phyloP scores from a whole-genome alignment of 1,140 invertebrate genomes.

The Phymastichus coffea region DNA sequence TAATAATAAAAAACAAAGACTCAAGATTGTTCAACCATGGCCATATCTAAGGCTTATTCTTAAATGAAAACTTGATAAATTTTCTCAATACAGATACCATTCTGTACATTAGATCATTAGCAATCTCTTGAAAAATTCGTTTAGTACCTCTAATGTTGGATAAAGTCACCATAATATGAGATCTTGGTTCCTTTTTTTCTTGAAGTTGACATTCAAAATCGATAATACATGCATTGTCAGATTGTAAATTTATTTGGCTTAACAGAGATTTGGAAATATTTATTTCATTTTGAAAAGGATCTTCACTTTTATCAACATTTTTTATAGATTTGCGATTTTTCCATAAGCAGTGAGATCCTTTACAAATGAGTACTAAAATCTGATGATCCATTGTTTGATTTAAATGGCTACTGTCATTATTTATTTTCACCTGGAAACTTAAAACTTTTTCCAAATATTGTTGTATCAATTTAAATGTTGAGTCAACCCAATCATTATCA shows the following conservation, averaged over 20 bases:
- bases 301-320: slow-evolving; percentile 18
- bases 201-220: neutral
- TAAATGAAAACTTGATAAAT: no score
- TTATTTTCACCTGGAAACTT: slow-evolving; percentile 34
- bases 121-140: neutral
- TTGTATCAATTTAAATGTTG: slow-evolving; percentile 31
- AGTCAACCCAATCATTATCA: slow-evolving; percentile 32
- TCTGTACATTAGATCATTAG: neutral
- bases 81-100: no score
- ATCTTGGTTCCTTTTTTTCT: neutral
- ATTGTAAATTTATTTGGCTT: neutral
- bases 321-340: slow-evolving; percentile 32
- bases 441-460: slow-evolving; percentile 43
- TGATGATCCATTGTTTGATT: slow-evolving; percentile 36
- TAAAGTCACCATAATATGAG: neutral
- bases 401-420: slow-evolving; percentile 22
- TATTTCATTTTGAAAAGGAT: slow-evolving; percentile 39
- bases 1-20: no score
- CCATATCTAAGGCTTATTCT: no score
- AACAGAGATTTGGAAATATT: slow-evolving; percentile 31
- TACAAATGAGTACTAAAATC: slow-evolving; percentile 31
- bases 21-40: no score
- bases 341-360: slow-evolving; percentile 36
- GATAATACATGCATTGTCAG: neutral
- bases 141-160: neutral